A percentile compares a stretch with the other conserved stretches of the same genome.
These are phyloP conservation scores for Halcyon malimbica DNA, from an alignment of 2,113 vertebrate species.

Conservation along the genomic window DNA sequence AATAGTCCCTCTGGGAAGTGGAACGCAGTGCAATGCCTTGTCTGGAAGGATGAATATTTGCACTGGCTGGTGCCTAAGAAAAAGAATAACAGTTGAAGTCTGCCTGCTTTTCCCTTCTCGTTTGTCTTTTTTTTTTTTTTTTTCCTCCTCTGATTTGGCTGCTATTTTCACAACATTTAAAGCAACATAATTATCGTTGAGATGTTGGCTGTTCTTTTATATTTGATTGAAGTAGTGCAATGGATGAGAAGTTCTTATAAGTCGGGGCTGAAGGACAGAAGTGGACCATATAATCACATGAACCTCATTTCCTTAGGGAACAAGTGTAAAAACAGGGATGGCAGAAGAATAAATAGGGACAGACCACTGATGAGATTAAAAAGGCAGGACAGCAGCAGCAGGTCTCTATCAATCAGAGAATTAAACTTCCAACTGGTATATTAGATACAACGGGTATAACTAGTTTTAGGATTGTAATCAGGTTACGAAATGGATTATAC, in stretches of 20 bases:
- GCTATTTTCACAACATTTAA: neutral
- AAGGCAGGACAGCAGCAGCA: neutral
- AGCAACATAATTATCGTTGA: neutral
- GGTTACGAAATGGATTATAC: neutral
- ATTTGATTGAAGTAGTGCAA: neutral
- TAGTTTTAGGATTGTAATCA: conserved; percentile 30
- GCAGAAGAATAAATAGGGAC: neutral
- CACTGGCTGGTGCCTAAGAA: neutral
- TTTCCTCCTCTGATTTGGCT: neutral
- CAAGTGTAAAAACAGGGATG: neutral
- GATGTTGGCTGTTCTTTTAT: neutral
- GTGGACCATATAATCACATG: neutral
- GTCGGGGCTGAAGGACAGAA: neutral
- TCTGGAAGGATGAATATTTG: neutral
- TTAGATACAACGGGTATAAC: neutral
- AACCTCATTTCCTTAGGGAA: neutral
- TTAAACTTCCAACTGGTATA: conserved; percentile 1
- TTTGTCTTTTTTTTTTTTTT: neutral
- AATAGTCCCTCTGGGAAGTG: neutral
- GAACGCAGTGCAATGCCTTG: neutral
- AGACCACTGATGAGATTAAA: conserved; percentile 26
- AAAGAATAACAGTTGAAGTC: neutral
- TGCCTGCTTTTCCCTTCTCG: neutral
- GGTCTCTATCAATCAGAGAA: conserved; percentile 13
- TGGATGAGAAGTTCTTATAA: neutral